Base-by-base conservation (phyloP, 2,113 vertebrate species). In the Entelurus aequoreus region DNA sequence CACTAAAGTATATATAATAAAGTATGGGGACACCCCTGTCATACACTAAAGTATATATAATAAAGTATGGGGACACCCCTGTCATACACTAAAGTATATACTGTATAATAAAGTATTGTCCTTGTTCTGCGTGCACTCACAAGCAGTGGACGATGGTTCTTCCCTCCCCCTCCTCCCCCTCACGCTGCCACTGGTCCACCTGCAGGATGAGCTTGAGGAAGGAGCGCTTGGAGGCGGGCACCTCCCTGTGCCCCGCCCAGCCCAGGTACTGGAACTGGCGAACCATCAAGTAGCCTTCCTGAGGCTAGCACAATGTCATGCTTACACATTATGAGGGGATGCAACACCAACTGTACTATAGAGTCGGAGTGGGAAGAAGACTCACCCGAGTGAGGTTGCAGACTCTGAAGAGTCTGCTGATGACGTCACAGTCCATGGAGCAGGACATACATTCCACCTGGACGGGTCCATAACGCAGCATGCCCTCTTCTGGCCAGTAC, bases 111-210 rank as follows among this genome's bases (percentile, higher is more conserved):
- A 28, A 28, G 28, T 28, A 28, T 28, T 28, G 28, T 28, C 28
- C 28, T 28, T 28, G 11, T 46, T 46, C 6, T 6, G 16, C 49
- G 68, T 58, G 21, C 36, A 94, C 97, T 96, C 79, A 99, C 97
- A 98, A 88, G 74, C 97, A 99, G 78, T 99, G 97, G 65, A 99
- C 94, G 35, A 98, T 93, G 0, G 95, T 99, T 60, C 97, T 88
- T 1, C 97, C 97, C 69, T 98, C 97, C 3, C 95, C 97, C 80
- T 98, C 96, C 82, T 98, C 97, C 36, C 95, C 98, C 76, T 99
- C 97, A 69, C 95, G 96, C 84, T 98, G 97, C 97, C 97, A 99
- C 83, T 98, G 97, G 84, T 99, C 96, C 53, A 98, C 96, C 80
- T 98, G 96, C 8, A 99, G 92, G 81, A 99, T 95, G 79, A 99